Evolutionary conservation across 2,888 invertebrate species (phyloP), one percentile per base, ranked within the genome.

Genomic region (Tolmerus cingulatus): DNA sequence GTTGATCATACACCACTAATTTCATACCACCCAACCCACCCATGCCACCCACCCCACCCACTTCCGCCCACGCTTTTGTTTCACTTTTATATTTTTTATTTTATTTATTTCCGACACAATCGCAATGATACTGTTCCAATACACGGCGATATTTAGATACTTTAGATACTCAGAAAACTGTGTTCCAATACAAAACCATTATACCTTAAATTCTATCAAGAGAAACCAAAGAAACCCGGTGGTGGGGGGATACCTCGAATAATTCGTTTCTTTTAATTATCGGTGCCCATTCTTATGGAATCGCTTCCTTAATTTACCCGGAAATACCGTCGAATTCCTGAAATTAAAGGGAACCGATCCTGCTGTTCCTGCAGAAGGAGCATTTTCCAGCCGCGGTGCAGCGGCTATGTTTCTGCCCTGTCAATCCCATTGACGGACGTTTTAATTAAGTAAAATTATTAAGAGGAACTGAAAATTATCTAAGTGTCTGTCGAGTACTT

Each of bases 31-130:
- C 34, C 34, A 7, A 34, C 34, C 30, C 3, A 1, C 34, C 34
- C 34, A 34, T n/a, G n/a, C n/a, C n/a, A n/a, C n/a, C n/a, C 30
- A 30, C 3, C 23, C 76, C 76, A 16, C 79, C 34, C 55, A 66
- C 37, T 66, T 66, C 82, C 82, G 57, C 37, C 57, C 66, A 23
- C 30, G 66, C 55, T 23, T 87, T 77, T 51, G 57, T 85, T 43
- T 51, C 2, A 40, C 12, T 12, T 40, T 40, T 40, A 34, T 34
- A 34, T 34, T 86, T 23, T 51, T 16, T 55, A 8, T 30, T 46
- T 78, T 66, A 1, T 87, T 84, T 76, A 37, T 43, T 40, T 57
- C 66, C 66, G 87, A 79, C 86, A 86, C 86, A 87, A 87, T 87
- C 79, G 79, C 37, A 74, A 87, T 86, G 86, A 77, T 86, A 76